These are phyloP conservation scores for Piliocolobus tephrosceles DNA, from an alignment of 2,113 vertebrate genomes.

Conservation along the genomic window DNA sequence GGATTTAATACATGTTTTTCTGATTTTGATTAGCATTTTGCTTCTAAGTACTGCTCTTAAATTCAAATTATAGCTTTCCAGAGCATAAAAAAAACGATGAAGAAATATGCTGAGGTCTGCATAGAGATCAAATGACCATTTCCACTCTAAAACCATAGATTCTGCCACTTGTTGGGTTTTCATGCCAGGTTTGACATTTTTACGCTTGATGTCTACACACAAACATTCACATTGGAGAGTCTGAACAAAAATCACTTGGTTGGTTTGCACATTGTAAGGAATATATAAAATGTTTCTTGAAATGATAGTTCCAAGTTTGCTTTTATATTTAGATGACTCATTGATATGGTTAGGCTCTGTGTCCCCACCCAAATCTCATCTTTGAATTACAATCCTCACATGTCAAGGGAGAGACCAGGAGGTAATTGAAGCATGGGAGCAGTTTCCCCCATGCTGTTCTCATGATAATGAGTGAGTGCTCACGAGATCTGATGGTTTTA, in stretches of 20 bases:
- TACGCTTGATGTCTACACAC: neutral
- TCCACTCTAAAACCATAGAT: conserved; percentile 36
- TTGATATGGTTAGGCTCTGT: no score
- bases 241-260: neutral
- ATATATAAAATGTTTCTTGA: neutral
- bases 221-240: neutral
- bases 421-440: no score
- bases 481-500: no score
- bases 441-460: no score
- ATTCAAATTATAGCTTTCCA: conserved; percentile 76
- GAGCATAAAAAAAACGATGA: conserved; percentile 19
- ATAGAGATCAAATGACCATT: conserved; percentile 41
- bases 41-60: conserved; percentile 69
- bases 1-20: conserved; percentile 45
- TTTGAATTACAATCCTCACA: no score
- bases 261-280: neutral
- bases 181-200: neutral
- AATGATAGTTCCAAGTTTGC: conserved; percentile 26
- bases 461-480: no score
- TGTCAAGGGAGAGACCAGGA: no score
- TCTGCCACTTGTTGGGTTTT: neutral
- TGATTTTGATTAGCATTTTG: conserved; percentile 70
- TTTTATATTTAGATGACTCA: conserved; percentile 32
- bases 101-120: conserved; percentile 70
- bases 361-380: no score